Conservation (phyloP, 2,113 vertebrate genomes). For the Globicephala melas region DNA sequence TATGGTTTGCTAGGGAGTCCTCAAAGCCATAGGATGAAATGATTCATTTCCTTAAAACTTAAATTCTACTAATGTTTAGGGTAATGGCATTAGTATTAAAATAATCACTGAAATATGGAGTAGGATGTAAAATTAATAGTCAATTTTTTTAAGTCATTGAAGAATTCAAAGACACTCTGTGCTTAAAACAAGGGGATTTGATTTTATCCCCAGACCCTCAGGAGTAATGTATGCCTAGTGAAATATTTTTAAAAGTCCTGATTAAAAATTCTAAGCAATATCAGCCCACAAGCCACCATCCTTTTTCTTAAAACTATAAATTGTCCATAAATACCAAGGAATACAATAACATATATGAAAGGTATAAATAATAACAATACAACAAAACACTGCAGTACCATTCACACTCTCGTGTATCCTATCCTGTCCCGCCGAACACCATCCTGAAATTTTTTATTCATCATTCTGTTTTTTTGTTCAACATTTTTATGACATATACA, state of each 20-base stretch:
- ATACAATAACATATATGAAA: background rate
- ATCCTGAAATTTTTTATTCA: background rate
- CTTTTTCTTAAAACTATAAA: background rate
- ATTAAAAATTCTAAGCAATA: background rate
- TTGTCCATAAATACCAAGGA: background rate
- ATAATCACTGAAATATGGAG: background rate
- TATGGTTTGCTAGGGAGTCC: background rate
- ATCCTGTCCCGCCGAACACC: background rate
- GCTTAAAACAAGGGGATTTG: background rate
- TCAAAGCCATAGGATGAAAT: background rate
- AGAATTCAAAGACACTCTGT: conserved; percentile 3
- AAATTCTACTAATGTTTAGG: background rate
- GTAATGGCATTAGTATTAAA: background rate
- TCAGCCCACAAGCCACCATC: background rate
- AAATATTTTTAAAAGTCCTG: background rate
- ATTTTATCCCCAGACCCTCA: background rate
- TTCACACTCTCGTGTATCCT: background rate
- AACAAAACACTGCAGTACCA: background rate
- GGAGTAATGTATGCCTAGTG: background rate
- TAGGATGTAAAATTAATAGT: conserved; percentile 20
- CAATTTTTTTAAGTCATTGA: background rate
- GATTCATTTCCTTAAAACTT: background rate
- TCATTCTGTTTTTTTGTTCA: background rate
- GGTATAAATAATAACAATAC: background rate
- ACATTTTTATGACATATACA: background rate